Evolutionary conservation across 2,797 vertebrate species (phyloP).

Genomic region (Microcaecilia unicolor): DNA sequence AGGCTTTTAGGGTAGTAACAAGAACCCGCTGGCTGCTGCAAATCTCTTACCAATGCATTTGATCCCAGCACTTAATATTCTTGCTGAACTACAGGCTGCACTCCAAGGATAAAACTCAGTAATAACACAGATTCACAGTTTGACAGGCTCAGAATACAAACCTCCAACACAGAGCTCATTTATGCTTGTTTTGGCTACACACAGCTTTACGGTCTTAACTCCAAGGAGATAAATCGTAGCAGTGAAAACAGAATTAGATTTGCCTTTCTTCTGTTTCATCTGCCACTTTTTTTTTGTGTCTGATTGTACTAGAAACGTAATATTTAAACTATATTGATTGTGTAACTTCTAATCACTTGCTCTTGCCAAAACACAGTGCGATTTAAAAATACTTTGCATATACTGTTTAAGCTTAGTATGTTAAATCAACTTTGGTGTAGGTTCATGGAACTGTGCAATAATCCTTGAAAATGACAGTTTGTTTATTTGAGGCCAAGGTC

Average conservation of each 20-base stretch:
- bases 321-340: too few relatives aligned
- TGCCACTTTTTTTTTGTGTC: neutral
- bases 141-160: conserved; percentile 34
- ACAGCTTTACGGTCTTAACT: neutral
- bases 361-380: too few relatives aligned
- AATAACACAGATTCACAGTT: conserved; percentile 35
- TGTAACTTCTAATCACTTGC: too few relatives aligned
- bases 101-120: conserved; percentile 40
- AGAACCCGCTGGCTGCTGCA: conserved; percentile 19
- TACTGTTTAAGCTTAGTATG: too few relatives aligned
- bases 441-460: too few relatives aligned
- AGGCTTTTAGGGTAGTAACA: conserved; percentile 15
- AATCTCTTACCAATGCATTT: conserved; percentile 22
- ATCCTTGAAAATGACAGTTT: too few relatives aligned
- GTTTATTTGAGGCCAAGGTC: too few relatives aligned
- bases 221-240: neutral
- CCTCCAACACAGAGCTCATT: conserved; percentile 14
- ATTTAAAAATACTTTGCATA: too few relatives aligned
- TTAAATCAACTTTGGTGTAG: too few relatives aligned
- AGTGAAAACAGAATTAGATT: neutral
- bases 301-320: too few relatives aligned
- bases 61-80: conserved; percentile 53
- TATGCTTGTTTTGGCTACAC: conserved; percentile 6
- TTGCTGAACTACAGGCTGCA: conserved; percentile 28
- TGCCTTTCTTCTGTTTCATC: neutral